These are phyloP conservation scores for Chaetophractus vellerosus DNA, from an alignment of 2,797 vertebrate species.

Conservation along the genomic window DNA sequence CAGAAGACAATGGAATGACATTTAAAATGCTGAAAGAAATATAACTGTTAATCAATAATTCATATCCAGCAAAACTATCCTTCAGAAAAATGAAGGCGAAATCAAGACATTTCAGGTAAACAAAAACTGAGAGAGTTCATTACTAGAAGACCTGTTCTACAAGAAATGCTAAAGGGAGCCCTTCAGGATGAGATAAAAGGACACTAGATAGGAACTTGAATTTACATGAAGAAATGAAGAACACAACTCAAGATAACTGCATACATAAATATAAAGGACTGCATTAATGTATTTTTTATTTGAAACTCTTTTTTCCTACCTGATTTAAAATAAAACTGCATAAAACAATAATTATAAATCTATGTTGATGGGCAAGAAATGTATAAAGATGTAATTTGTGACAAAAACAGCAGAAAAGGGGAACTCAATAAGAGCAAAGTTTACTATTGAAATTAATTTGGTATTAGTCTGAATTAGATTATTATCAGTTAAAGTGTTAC, in stretches of 20 bases:
- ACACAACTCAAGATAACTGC: background rate
- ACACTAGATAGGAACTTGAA: background rate
- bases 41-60: background rate
- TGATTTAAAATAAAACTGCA: background rate
- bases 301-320: background rate
- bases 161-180: background rate
- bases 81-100: background rate
- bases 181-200: background rate
- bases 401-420: background rate
- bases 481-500: background rate
- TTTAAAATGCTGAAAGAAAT: background rate
- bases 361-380: background rate
- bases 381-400: background rate
- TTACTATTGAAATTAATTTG: background rate
- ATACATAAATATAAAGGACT: background rate
- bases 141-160: background rate
- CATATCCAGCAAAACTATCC: background rate
- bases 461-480: background rate
- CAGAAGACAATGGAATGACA: background rate
- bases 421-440: background rate
- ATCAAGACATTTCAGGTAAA: background rate
- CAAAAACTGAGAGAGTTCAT: background rate
- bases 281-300: background rate
- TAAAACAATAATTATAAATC: background rate
- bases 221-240: background rate